phyloP scores from a whole-genome alignment of 1,140 invertebrate genomes.

The Cyphomyrmex costatus region DNA sequence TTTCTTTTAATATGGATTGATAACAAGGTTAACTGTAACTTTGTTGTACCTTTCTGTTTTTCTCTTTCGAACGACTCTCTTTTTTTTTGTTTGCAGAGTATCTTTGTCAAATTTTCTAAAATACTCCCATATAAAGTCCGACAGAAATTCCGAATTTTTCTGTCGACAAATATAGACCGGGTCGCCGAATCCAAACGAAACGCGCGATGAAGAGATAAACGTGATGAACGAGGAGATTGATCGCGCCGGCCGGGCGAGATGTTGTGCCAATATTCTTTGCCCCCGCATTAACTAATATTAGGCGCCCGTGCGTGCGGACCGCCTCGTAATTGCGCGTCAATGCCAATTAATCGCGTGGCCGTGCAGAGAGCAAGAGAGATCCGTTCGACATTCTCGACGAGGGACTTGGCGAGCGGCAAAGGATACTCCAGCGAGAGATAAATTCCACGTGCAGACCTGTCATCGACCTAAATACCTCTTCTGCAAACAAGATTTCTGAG shows the following conservation, averaged over 20 bases:
- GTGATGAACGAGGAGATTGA: conserved; percentile 47
- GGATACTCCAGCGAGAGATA: conserved; percentile 47
- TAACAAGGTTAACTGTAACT: background rate
- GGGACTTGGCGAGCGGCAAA: conserved; percentile 34
- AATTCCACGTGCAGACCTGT: conserved; percentile 27
- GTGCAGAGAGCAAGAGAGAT: conserved; percentile 3
- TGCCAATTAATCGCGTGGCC: conserved; percentile 57
- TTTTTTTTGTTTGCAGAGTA: background rate
- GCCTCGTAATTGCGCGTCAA: conserved; percentile 52
- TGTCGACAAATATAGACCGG: conserved; percentile 42
- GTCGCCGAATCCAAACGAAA: conserved; percentile 20
- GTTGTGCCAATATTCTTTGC: conserved; percentile 77
- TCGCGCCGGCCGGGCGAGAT: conserved; percentile 28
- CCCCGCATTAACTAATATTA: conserved; percentile 75
- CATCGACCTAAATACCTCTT: conserved; percentile 54
- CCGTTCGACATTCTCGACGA: conserved; percentile 21
- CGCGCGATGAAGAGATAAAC: conserved; percentile 54
- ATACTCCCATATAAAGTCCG: background rate
- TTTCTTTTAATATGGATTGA: background rate
- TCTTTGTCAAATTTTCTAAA: background rate
- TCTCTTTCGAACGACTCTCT: background rate
- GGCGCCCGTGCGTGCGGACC: conserved; percentile 23
- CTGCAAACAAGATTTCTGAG: conserved; percentile 27
- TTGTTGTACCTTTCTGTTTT: background rate
- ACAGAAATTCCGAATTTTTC: background rate